Evolutionary conservation across 2,797 vertebrate species (phyloP), one percentile per base, ranked within the genome.

Genomic region (Bryconaethiops microstoma): DNA sequence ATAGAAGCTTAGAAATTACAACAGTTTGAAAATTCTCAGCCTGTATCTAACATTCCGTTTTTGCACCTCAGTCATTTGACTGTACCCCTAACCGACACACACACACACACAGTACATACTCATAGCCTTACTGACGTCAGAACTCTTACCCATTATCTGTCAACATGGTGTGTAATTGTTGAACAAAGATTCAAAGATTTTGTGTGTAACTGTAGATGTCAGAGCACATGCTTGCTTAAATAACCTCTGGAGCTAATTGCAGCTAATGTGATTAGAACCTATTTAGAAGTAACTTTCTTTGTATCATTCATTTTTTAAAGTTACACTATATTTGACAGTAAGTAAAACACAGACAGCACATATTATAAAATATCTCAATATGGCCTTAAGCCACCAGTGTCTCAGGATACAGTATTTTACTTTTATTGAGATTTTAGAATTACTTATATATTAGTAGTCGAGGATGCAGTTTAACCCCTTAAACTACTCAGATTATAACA

Each of bases 151-250:
- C 90, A 88, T 92, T 90, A 92, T 91, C 91, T 93, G 89, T 93
- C 92, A 93, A 92, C 92, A 93, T 93, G 89, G 89, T 87, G 90
- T 93, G 92, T 93, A 93, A 92, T 93, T 92, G 91, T 91, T 88
- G 87, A 92, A 93, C 88, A 92, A 91, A 87, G 0, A 2, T n/a
- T 45, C 42, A 89, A 87, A 80, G 91, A 90, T 90, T 90, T 87
- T 88, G 60, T 74, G 21, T 8, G 68, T 77, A 60, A 67, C 74
- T 50, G 60, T 89, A 29, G 29, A 29, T 29, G 29, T 29, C 29
- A 29, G 29, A 29, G 29, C 29, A 29, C 29, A 29, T 29, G 29
- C 52, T 60, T 25, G 55, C 50, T 23, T 77, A 29, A 52, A 23
- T 21, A 40, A 76, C 25, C 65, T 62, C 91, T 90, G 83, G 87